phyloP scores from a whole-genome alignment of 2,113 vertebrate genomes.

The Camelus bactrianus region DNA sequence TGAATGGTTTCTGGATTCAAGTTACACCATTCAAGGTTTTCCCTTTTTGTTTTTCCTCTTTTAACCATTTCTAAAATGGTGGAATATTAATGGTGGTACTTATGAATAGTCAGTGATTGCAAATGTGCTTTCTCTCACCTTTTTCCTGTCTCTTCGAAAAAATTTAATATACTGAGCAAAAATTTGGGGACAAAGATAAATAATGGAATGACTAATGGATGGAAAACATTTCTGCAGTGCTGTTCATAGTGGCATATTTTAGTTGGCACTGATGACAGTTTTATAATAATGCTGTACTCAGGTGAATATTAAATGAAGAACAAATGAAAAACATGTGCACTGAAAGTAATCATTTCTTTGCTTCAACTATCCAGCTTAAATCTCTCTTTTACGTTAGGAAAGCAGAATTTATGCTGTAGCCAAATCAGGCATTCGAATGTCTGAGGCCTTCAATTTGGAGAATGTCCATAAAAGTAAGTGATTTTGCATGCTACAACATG shows the following conservation, averaged over 20 bases:
- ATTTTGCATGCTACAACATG: neutral
- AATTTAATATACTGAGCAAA: slow-evolving; percentile 47
- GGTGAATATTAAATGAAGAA: slow-evolving; percentile 48
- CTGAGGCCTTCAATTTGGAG: slow-evolving; percentile 92
- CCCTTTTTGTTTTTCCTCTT: neutral
- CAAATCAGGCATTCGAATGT: slow-evolving; percentile 97
- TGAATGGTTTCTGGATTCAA: slow-evolving; percentile 38
- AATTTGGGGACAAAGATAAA: slow-evolving; percentile 20
- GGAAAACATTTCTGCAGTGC: neutral
- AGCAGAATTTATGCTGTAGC: slow-evolving; percentile 98
- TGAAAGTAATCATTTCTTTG: slow-evolving; percentile 35
- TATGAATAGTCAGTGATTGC: neutral
- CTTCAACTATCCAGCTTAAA: slow-evolving; percentile 54
- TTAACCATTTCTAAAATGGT: neutral
- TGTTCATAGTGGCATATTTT: neutral
- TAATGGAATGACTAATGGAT: slow-evolving; percentile 25
- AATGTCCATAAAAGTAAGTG: slow-evolving; percentile 93
- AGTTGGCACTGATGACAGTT: slow-evolving; percentile 30
- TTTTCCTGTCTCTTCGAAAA: slow-evolving; percentile 25
- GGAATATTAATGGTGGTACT: neutral
- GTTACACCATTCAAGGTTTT: neutral
- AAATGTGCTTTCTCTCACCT: slow-evolving; percentile 6
- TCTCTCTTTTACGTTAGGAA: slow-evolving; percentile 90
- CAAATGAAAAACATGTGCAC: slow-evolving; percentile 46
- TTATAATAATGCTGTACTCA: slow-evolving; percentile 5